A percentile compares a stretch with the other conserved stretches of the same genome.
These are phyloP conservation scores for Halichondria panicea DNA, from an alignment of 37 sponge, comb jelly and placozoan species.

Conservation along the genomic window DNA sequence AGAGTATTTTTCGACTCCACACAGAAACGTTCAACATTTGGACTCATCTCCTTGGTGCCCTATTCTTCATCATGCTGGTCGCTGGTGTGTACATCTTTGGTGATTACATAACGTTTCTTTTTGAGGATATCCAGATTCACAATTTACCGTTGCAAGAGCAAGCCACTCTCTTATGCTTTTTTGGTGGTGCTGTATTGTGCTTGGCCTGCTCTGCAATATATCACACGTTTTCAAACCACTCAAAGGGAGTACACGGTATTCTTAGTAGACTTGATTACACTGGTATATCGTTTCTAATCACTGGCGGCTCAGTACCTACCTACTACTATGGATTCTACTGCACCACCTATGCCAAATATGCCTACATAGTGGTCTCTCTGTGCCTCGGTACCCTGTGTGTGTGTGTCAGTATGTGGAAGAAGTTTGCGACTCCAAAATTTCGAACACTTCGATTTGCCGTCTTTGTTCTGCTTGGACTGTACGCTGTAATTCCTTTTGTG, in stretches of 20 bases:
- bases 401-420: conserved; percentile 67
- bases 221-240: conserved; percentile 88
- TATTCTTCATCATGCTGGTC: conserved; percentile 69
- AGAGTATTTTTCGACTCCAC: conserved; percentile 88
- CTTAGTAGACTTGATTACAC: conserved; percentile 87
- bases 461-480: conserved; percentile 84
- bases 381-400: conserved; percentile 65
- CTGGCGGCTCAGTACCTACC: conserved; percentile 84
- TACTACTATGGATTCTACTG: conserved; percentile 96
- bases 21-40: conserved; percentile 98
- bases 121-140: conserved; percentile 48
- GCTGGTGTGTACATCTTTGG: conserved; percentile 56
- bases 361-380: conserved; percentile 56
- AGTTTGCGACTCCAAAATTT: conserved; percentile 70
- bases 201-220: conserved; percentile 80
- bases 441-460: conserved; percentile 66
- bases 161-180: conserved; percentile 68
- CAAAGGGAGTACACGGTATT: conserved; percentile 48
- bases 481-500: conserved; percentile 78
- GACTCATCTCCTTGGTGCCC: conserved; percentile 92
- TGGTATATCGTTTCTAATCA: conserved; percentile 89
- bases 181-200: conserved; percentile 82
- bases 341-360: conserved; percentile 11
- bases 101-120: conserved; percentile 57
- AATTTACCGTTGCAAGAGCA: conserved; percentile 82